Conservation (phyloP, 1,140 invertebrate genomes). For the Rhagoletis zephyria region DNA sequence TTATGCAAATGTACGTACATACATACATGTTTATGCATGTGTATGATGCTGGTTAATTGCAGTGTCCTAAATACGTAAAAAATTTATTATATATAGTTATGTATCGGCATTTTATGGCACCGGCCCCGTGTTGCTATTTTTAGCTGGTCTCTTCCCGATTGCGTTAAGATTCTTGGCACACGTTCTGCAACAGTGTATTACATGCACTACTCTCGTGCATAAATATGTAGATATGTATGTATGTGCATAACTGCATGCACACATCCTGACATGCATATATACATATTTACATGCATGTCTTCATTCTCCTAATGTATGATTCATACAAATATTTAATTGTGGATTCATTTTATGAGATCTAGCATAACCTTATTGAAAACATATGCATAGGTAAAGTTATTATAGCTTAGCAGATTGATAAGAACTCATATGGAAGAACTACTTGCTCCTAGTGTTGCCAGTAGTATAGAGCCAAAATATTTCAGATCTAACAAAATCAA, state of each 20-base stretch:
- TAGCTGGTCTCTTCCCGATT: background rate
- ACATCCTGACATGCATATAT: background rate
- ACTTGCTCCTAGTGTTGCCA: too few species aligned
- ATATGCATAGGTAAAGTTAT: too few species aligned
- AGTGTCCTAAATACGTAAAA: slow-evolving; percentile 27
- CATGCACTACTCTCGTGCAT: background rate
- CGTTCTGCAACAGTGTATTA: background rate
- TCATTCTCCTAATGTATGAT: too few species aligned
- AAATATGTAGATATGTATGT: background rate
- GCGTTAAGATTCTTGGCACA: slow-evolving; percentile 37
- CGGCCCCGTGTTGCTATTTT: background rate
- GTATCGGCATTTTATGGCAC: slow-evolving; percentile 1
- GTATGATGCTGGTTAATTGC: background rate
- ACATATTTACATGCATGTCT: too few species aligned
- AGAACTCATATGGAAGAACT: too few species aligned
- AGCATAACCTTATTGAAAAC: too few species aligned
- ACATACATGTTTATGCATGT: background rate
- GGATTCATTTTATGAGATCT: too few species aligned
- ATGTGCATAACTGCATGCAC: background rate
- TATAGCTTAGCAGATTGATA: too few species aligned
- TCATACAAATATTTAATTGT: too few species aligned
- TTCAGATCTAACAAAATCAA: too few species aligned
- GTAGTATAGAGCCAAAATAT: too few species aligned
- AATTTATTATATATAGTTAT: background rate
- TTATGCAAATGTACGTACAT: background rate